Base-by-base conservation (phyloP, 1,140 invertebrate genomes). In the Nylanderia fulva region DNA sequence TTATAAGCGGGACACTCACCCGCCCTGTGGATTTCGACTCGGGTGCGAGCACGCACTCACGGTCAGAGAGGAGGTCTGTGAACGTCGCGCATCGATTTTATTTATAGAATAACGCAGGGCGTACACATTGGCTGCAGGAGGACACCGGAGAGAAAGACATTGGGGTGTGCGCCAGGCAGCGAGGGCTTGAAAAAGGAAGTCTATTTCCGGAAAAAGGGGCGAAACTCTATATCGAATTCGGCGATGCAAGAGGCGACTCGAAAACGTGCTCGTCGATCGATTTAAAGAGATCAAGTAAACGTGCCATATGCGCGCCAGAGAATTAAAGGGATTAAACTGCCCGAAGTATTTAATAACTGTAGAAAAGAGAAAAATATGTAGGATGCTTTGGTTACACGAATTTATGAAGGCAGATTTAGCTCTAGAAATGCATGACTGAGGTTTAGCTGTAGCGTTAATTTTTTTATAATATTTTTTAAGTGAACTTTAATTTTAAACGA, bases 151-250 rank as follows among this genome's bases (percentile, higher is more conserved):
- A 42, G 24, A 77, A 42, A 54, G 18, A 64, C 21, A 33, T 69
- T 29, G 77, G 77, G 64, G 66, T 80, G 45, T n/a, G 21, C 18
- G 33, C 39, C 33, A 66, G 8, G 4, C 33, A 36, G 13, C 24
- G 8, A 71, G 77, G 52, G 33, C 54, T n/a, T 27, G 48, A 56
- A 39, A 86, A 89, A 87, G 88, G 85, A 89, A 89, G 85, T 89
- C 88, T 87, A 90, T 89, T 87, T 89, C 85, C 88, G 88, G 84
- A 87, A 87, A 88, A 77, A 85, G 58, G 71, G 80, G 64, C n/a
- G n/a, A 69, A 74, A 66, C 42, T 69, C 87, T 58, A 13, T 48
- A 13, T 48, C 45, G 45, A 85, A 87, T 84, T 61, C 11, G 36
- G 18, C 27, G 27, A 68, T 13, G 1, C n/a, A 5, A 33, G 21